These are phyloP conservation scores for Trichoplusia ni DNA, from an alignment of 1,140 invertebrate genomes.

Conservation along the genomic window DNA sequence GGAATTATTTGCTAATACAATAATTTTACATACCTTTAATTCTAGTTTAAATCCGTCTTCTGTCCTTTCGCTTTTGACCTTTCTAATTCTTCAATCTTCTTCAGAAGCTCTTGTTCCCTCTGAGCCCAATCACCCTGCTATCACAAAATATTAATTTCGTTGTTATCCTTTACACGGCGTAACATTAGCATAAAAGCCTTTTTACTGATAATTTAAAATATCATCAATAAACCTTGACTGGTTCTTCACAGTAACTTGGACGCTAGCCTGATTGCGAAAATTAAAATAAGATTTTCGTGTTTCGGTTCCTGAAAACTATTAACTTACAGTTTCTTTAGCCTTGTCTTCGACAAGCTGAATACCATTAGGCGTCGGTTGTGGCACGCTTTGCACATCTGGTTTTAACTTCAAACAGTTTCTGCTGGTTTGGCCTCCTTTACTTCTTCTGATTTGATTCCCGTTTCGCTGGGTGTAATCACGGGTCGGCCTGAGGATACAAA, in stretches of 20 bases:
- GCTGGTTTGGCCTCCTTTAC: slow-evolving; percentile 10
- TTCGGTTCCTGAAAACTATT: too few relatives aligned
- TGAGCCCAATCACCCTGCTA: slow-evolving; percentile 55
- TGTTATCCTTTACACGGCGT: neutral
- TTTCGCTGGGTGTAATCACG: neutral
- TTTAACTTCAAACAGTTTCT: neutral
- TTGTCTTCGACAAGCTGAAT: neutral
- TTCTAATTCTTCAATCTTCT: slow-evolving; percentile 72
- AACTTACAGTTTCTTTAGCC: slow-evolving; percentile 33
- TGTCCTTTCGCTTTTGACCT: slow-evolving; percentile 62
- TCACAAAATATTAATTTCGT: neutral
- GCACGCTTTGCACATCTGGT: neutral
- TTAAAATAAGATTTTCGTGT: neutral
- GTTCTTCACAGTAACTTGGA: too few relatives aligned
- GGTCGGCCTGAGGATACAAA: neutral
- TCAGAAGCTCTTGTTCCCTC: slow-evolving; percentile 67
- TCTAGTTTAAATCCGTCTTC: slow-evolving; percentile 66
- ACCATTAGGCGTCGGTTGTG: neutral
- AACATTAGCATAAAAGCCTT: neutral
- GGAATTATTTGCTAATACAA: too few relatives aligned
- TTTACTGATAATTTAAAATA: too few relatives aligned
- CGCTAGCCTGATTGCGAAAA: neutral
- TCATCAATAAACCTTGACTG: too few relatives aligned
- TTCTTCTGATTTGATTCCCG: neutral
- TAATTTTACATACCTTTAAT: slow-evolving; percentile 69